A percentile compares a stretch with the other conserved stretches of the same genome.
These are phyloP conservation scores for Perccottus glenii DNA, from an alignment of 2,113 vertebrate genomes.

Conservation along the genomic window DNA sequence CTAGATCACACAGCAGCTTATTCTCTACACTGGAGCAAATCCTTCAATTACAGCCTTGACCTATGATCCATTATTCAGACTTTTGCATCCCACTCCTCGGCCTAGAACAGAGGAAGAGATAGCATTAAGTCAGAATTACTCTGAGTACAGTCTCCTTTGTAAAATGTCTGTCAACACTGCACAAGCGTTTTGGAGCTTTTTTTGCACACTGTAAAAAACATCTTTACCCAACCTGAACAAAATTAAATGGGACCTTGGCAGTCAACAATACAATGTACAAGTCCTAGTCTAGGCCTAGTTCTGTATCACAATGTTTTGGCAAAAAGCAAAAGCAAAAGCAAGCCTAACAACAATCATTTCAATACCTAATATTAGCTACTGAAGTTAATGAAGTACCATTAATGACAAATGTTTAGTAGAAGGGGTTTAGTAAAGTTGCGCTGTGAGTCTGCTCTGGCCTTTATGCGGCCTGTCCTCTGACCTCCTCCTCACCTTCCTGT, in stretches of 20 bases:
- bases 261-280: too few relatives aligned
- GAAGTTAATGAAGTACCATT: too few relatives aligned
- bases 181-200: background rate
- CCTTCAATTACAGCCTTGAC: slow-evolving; percentile 45
- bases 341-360: too few relatives aligned
- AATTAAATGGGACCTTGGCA: too few relatives aligned
- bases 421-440: slow-evolving; percentile 79
- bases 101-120: slow-evolving; percentile 73
- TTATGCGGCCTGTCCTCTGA: slow-evolving; percentile 72
- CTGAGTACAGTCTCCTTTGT: too few relatives aligned
- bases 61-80: slow-evolving; percentile 57
- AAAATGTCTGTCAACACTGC: slow-evolving; percentile 27
- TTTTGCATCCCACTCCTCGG: slow-evolving; percentile 59
- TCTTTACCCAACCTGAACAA: too few relatives aligned
- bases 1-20: slow-evolving; percentile 19
- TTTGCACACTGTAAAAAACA: too few relatives aligned
- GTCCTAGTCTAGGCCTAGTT: too few relatives aligned
- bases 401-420: background rate
- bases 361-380: too few relatives aligned
- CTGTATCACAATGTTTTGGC: too few relatives aligned
- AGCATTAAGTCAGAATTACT: slow-evolving; percentile 61
- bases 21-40: slow-evolving; percentile 46
- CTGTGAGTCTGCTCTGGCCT: slow-evolving; percentile 62
- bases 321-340: too few relatives aligned
- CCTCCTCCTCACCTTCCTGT: slow-evolving; percentile 64